A percentile compares a stretch with the other conserved stretches of the same genome.
These are phyloP conservation scores for Meteorus colon DNA, from an alignment of 2,888 invertebrate species.

Conservation along the genomic window DNA sequence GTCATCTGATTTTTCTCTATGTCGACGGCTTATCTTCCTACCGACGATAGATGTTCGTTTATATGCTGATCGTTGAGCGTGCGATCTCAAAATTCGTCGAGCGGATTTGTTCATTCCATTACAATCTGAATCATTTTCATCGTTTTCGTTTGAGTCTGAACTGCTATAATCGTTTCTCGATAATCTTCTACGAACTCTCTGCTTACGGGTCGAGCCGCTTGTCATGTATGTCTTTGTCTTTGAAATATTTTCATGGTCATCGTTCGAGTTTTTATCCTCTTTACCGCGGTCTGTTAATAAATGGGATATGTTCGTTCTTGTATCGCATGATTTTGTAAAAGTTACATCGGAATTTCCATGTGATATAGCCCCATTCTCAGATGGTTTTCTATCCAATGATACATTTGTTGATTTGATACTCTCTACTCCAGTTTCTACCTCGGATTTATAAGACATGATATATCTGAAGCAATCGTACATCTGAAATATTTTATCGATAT, in stretches of 20 bases:
- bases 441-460: conserved; percentile 52
- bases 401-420: conserved; percentile 1
- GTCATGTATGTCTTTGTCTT: not conserved
- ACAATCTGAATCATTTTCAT: conserved; percentile 45
- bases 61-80: conserved; percentile 16
- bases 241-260: conserved; percentile 15
- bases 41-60: not conserved
- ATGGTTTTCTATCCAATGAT: not conserved
- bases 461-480: conserved; percentile 60
- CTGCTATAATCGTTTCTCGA: conserved; percentile 43
- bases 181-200: conserved; percentile 41
- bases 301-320: not conserved
- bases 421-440: conserved; percentile 26
- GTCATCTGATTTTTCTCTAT: not conserved
- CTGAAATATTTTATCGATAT: conserved; percentile 60
- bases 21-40: not conserved
- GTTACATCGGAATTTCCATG: not conserved
- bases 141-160: conserved; percentile 43
- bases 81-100: not conserved
- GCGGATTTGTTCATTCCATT: conserved; percentile 3
- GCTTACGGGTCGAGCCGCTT: not conserved
- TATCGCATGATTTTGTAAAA: not conserved
- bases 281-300: not conserved
- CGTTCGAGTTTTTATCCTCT: not conserved
- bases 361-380: not conserved